Conservation (phyloP, 2,797 vertebrate genomes). For the Pangasius krempfi region DNA sequence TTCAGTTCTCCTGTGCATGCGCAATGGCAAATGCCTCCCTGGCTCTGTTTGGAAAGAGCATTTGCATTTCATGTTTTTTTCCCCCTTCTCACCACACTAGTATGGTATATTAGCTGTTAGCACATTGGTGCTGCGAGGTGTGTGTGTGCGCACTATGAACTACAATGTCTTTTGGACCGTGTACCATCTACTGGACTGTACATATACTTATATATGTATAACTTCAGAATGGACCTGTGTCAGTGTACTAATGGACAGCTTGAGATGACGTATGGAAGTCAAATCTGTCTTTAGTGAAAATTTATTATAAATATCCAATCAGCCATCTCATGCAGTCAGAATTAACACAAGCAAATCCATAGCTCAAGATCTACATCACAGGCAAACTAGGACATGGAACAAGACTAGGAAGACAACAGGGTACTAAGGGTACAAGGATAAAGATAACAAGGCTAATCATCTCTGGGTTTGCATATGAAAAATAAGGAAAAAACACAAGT, state of each 20-base stretch:
- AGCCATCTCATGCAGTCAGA: background rate
- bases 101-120: background rate
- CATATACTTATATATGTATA: background rate
- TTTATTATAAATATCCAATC: background rate
- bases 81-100: background rate
- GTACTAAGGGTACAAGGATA: background rate
- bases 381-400: background rate
- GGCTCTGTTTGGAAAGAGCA: background rate
- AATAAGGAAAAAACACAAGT: background rate
- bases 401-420: background rate
- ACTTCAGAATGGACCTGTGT: background rate
- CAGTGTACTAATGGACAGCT: background rate
- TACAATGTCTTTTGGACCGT: background rate
- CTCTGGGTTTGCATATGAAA: background rate
- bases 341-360: background rate
- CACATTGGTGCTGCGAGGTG: background rate
- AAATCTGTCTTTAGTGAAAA: background rate
- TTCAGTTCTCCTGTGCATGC: background rate
- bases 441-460: background rate
- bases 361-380: background rate
- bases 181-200: background rate
- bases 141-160: background rate
- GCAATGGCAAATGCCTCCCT: background rate
- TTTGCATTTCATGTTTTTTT: background rate
- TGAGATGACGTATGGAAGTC: background rate